These are phyloP conservation scores for Notolabrus celidotus DNA, from an alignment of 2,797 vertebrate species.

Conservation along the genomic window DNA sequence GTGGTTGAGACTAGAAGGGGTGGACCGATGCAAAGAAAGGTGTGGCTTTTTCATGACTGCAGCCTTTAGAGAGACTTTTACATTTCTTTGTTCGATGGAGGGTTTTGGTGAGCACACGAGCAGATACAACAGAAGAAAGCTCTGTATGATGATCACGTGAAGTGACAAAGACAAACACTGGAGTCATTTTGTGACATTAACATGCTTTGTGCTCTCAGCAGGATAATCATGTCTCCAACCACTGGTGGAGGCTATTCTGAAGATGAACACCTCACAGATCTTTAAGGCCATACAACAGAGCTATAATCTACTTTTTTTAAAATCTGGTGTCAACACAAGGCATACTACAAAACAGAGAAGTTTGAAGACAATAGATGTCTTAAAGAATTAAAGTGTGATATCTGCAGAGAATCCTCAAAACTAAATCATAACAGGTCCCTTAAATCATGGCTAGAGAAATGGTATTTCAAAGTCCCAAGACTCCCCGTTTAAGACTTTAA, in stretches of 20 bases:
- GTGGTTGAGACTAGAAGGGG: conserved; percentile 38
- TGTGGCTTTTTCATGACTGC: neutral
- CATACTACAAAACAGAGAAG: too few species aligned
- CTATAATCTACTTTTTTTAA: too few species aligned
- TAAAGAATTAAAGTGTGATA: too few species aligned
- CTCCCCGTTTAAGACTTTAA: neutral
- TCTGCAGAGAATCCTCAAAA: too few species aligned
- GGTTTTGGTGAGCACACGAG: conserved; percentile 13
- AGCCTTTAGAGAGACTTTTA: conserved; percentile 22
- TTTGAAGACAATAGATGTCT: too few species aligned
- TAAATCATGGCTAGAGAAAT: too few species aligned
- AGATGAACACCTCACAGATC: too few species aligned
- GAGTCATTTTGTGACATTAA: neutral
- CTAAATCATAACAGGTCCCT: too few species aligned
- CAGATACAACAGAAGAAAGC: neutral
- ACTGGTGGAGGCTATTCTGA: too few species aligned
- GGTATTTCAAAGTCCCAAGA: neutral
- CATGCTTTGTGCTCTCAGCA: neutral
- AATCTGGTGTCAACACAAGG: too few species aligned
- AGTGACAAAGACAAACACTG: neutral
- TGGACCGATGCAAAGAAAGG: conserved; percentile 15
- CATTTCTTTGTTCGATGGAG: neutral
- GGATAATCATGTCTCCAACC: neutral
- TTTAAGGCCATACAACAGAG: too few species aligned
- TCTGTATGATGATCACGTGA: neutral